Conservation (phyloP, 2,888 invertebrate species). For the Dasypogon diadema region DNA sequence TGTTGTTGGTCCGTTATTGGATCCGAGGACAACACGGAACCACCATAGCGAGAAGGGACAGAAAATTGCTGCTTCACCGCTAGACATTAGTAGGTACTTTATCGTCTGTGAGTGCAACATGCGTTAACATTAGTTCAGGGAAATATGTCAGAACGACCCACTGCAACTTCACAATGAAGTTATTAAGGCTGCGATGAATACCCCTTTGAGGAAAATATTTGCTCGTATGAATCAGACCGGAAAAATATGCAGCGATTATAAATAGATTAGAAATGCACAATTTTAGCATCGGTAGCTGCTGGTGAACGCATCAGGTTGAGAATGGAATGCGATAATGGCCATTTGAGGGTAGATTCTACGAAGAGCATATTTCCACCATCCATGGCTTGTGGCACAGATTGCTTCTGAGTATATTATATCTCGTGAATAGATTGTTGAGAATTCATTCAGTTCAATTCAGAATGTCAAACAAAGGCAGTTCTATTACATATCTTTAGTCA, state of each 20-base stretch:
- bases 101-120: constrained; percentile 17
- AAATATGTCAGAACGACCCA: constrained; percentile 8
- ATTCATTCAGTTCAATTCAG: background rate
- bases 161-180: constrained; percentile 33
- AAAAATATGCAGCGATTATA: constrained; percentile 42
- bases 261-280: constrained; percentile 29
- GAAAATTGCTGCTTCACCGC: background rate
- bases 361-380: background rate
- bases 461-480: background rate
- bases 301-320: background rate
- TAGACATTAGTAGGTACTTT: constrained; percentile 2
- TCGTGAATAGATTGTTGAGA: background rate
- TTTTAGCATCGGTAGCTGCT: background rate
- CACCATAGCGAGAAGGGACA: constrained; percentile 6
- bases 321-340: constrained; percentile 40
- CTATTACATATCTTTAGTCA: background rate
- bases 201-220: constrained; percentile 9
- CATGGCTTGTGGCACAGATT: constrained; percentile 4
- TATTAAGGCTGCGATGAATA: constrained; percentile 24
- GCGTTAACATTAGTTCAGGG: constrained; percentile 17
- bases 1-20: constrained; percentile 42
- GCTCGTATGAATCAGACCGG: constrained; percentile 38
- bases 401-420: background rate
- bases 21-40: constrained; percentile 38
- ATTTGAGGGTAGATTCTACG: constrained; percentile 12